A percentile compares a stretch with the other conserved stretches of the same genome.
Conservation (phyloP, 2,113 vertebrate genomes). For the Oostethus manadensis region DNA sequence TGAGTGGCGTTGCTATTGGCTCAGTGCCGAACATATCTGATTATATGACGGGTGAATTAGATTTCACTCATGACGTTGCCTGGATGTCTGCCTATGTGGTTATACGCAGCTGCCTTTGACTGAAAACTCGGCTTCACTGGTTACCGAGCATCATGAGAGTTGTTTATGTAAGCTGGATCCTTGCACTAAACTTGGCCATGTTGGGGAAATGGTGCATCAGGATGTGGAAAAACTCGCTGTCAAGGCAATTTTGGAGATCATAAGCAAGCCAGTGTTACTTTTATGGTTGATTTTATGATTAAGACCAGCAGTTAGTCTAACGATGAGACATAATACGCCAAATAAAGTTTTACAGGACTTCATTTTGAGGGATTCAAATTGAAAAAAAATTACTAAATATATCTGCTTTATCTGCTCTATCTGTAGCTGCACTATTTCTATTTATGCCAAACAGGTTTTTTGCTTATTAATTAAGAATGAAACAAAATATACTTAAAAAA, state of each 20-base stretch:
- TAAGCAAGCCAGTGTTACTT: background rate
- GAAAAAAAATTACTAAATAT: background rate
- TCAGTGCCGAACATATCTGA: constrained; percentile 32
- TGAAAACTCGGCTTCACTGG: constrained; percentile 6
- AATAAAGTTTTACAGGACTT: background rate
- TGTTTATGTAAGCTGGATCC: constrained; percentile 31
- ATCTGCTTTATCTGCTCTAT: background rate
- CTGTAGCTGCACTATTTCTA: background rate
- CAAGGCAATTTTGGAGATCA: background rate
- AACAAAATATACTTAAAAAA: no score
- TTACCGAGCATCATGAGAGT: constrained; percentile 12
- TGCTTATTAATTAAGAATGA: background rate
- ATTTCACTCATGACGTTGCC: constrained; percentile 36
- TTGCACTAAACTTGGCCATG: constrained; percentile 12
- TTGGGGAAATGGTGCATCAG: constrained; percentile 6
- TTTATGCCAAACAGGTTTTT: background rate
- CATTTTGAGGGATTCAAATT: background rate
- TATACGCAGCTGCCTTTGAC: constrained; percentile 59
- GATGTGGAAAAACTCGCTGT: constrained; percentile 4
- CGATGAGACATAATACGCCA: background rate
- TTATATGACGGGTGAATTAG: constrained; percentile 34
- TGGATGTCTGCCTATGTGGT: constrained; percentile 43
- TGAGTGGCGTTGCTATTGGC: constrained; percentile 24
- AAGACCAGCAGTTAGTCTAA: background rate
- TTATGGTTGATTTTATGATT: constrained; percentile 3